A percentile compares a stretch with the other conserved stretches of the same genome.
These are phyloP conservation scores for Cairina moschata DNA, from an alignment of 2,113 vertebrate genomes.

Conservation along the genomic window DNA sequence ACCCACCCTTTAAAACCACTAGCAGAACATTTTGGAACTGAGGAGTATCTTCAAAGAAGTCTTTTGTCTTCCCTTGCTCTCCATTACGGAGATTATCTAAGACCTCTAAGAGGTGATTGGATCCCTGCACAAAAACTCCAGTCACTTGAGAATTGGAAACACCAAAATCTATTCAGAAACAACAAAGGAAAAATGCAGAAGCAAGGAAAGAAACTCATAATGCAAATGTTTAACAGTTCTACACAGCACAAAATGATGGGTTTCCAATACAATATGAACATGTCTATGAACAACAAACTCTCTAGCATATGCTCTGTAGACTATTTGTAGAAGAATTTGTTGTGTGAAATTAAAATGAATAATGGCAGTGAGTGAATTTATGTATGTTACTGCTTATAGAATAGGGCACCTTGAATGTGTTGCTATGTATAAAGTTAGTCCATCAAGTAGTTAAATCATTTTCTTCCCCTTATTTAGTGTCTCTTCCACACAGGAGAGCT, in stretches of 20 bases:
- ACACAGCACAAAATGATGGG: not conserved
- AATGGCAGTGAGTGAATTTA: not conserved
- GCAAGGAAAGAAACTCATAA: not conserved
- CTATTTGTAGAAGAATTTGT: not conserved
- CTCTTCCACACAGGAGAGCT: conserved; percentile 63
- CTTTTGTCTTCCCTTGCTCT: not conserved
- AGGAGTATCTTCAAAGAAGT: not conserved
- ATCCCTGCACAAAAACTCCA: not conserved
- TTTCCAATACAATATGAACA: not conserved
- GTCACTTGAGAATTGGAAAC: not conserved
- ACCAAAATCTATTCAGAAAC: not conserved
- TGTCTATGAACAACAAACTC: not conserved
- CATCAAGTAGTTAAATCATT: conserved; percentile 64
- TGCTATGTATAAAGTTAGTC: not conserved
- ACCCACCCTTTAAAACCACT: not conserved
- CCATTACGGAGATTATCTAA: not conserved
- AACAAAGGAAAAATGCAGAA: not conserved
- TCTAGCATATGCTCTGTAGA: not conserved
- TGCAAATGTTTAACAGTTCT: not conserved
- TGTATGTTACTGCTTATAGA: conserved; percentile 12
- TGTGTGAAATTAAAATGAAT: conserved; percentile 10
- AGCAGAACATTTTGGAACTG: not conserved
- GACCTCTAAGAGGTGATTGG: not conserved
- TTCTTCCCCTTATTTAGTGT: conserved; percentile 51
- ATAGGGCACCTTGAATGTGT: not conserved